Conservation (phyloP, 2,113 vertebrate genomes). For the Labeo catla region DNA sequence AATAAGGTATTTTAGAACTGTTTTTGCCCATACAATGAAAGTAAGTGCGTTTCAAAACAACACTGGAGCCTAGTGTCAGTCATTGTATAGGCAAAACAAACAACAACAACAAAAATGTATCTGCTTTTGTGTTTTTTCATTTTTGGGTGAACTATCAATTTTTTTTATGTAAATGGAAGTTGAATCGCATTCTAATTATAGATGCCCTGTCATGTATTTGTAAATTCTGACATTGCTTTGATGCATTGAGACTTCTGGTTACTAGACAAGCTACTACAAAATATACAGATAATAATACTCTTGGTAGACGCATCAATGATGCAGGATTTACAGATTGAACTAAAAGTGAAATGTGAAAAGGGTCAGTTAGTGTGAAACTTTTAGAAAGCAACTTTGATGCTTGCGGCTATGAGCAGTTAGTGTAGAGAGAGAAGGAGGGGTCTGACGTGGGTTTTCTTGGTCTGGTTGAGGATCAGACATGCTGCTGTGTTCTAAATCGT, state of each 20-base stretch:
- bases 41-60: background rate
- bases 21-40: background rate
- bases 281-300: background rate
- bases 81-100: background rate
- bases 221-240: background rate
- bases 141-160: background rate
- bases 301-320: background rate
- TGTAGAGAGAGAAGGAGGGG: background rate
- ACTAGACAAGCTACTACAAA: background rate
- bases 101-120: background rate
- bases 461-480: conserved; percentile 25
- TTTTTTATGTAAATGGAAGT: background rate
- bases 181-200: background rate
- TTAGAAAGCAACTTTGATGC: background rate
- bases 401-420: background rate
- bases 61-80: background rate
- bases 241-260: background rate
- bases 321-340: background rate
- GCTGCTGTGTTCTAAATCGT: conserved; percentile 9
- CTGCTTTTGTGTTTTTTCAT: background rate
- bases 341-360: background rate
- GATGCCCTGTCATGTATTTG: background rate
- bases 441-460: background rate
- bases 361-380: background rate
- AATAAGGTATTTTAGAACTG: background rate